Evolutionary conservation across 1,140 invertebrate genomes (phyloP), one percentile per base, ranked within the genome.

Genomic region (Amphibalanus amphitrite): DNA sequence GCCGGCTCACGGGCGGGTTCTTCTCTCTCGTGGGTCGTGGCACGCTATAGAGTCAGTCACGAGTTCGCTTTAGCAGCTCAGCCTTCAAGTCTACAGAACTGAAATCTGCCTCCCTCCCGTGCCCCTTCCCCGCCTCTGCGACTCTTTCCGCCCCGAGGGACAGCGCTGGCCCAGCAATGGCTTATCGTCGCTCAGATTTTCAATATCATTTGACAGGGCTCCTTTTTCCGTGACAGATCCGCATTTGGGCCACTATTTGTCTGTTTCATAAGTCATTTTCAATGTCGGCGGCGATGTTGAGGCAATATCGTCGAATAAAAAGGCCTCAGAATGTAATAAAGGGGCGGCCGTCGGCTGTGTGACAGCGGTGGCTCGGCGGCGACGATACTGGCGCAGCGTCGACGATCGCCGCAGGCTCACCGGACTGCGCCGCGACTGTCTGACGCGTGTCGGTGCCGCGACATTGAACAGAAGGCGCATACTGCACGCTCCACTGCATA

Each of bases 301-400:
- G 47, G 47, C 47, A 59, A 59, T 59, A 59, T 59, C 47, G 47
- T 23, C 47, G 47, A 59, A 59, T 59, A 59, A 59, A 59, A 59
- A 59, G 47, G 47, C 47, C 47, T 59, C 47, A 59, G 47, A 59
- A 59, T 59, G 47, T 59, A 59, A 59, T 59, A 59, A 59, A 59
- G 23, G 13, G 10, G 47, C 13, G 20, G 6, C 47, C 47, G 47
- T 8, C 10, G 47, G 47, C 47, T 3, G 47, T 23, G 47, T 23
- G 47, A 23, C 47, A 59, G 47, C 20, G 17, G 10, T 59, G 47
- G 47, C 47, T 8, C 47, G 47, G 10, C 20, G 33, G 33, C 20
- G 47, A 59, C 47, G 23, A 17, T 38, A n/a, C n/a, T 20, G 47
- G 47, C 47, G 20, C 47, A 1, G 6, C 47, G 47, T 1, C 47